These are phyloP conservation scores for Amphiprion ocellaris DNA, from an alignment of 2,113 vertebrate genomes.

Conservation along the genomic window DNA sequence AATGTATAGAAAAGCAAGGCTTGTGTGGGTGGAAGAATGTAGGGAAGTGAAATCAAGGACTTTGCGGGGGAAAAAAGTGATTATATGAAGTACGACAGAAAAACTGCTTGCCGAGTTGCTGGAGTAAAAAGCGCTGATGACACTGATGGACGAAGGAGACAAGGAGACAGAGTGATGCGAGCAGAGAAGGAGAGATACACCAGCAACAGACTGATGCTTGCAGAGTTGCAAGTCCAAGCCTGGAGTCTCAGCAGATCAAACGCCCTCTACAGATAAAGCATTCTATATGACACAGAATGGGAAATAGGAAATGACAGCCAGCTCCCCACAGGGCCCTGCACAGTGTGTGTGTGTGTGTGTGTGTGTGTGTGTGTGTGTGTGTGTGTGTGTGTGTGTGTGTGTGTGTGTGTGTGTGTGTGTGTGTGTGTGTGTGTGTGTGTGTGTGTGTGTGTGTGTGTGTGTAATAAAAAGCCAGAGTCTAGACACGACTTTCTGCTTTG, in stretches of 20 bases:
- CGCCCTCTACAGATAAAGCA: constrained; percentile 61
- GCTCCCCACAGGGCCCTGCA: constrained; percentile 53
- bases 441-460: constrained; percentile 13
- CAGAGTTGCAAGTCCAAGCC: constrained; percentile 60
- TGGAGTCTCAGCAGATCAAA: constrained; percentile 70
- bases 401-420: constrained; percentile 13
- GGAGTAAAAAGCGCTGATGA: constrained; percentile 2
- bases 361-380: constrained; percentile 15
- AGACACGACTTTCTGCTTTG: constrained; percentile 19
- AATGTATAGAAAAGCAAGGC: constrained; percentile 49
- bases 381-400: constrained; percentile 13
- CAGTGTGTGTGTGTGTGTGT: constrained; percentile 34
- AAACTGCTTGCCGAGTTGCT: constrained; percentile 17
- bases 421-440: constrained; percentile 16
- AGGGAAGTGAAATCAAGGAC: constrained; percentile 44
- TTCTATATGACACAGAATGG: constrained; percentile 64
- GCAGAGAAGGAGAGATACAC: constrained; percentile 15
- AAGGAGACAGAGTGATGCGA: not conserved
- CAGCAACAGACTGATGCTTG: constrained; percentile 36
- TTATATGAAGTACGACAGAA: constrained; percentile 36
- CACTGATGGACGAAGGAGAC: constrained; percentile 2
- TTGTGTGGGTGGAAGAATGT: constrained; percentile 34
- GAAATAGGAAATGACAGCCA: constrained; percentile 75
- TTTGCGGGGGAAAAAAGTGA: constrained; percentile 17
- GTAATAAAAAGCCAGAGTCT: constrained; percentile 18